phyloP scores from a whole-genome alignment of 2,113 vertebrate genomes.

The Natator depressus region DNA sequence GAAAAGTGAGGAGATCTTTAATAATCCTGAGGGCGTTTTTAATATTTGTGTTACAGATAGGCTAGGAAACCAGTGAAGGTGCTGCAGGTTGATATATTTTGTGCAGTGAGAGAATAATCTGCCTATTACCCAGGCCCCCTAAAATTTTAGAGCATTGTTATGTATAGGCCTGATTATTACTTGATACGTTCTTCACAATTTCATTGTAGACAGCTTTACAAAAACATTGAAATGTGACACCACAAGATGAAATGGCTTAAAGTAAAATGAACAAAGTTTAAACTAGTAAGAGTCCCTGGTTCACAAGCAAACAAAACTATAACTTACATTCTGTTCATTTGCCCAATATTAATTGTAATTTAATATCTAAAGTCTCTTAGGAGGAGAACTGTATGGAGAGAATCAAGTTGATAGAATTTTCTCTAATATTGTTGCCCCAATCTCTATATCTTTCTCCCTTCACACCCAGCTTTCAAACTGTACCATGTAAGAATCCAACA shows the following conservation, averaged over 20 bases:
- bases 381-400: background rate
- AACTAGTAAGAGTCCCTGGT: background rate
- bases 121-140: background rate
- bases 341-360: rapidly evolving
- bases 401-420: background rate
- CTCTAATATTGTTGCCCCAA: rapidly evolving
- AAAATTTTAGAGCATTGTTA: rapidly evolving
- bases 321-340: background rate
- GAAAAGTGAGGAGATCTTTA: background rate
- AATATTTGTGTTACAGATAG: background rate
- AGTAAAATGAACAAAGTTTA: background rate
- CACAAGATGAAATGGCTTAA: background rate
- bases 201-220: background rate
- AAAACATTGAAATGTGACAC: background rate
- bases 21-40: background rate
- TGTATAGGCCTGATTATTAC: background rate
- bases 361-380: background rate
- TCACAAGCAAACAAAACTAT: background rate
- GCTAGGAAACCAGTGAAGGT: background rate
- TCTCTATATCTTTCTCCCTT: background rate
- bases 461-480: background rate
- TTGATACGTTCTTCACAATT: background rate
- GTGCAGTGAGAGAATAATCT: background rate
- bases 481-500: background rate
- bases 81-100: background rate